Conservation (phyloP, 2,797 vertebrate genomes). For the Tadarida brasiliensis region DNA sequence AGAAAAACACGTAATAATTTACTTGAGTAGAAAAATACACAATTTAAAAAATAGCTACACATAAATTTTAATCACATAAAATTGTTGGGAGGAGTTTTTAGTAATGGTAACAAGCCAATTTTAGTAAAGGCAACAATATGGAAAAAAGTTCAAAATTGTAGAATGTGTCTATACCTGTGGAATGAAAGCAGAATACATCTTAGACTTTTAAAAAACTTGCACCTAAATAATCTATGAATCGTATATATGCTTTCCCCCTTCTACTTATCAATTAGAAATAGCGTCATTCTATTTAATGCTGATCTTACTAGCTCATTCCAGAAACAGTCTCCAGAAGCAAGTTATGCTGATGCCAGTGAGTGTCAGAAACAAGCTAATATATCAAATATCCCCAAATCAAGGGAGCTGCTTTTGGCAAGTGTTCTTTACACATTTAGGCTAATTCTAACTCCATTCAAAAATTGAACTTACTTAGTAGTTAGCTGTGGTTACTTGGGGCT, state of each 20-base stretch:
- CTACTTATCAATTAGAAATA: not conserved
- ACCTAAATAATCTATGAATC: not conserved
- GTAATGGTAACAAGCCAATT: not conserved
- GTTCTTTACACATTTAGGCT: not conserved
- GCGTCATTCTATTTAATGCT: not conserved
- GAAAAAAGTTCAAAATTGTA: constrained; percentile 40
- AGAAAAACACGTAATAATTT: constrained; percentile 49
- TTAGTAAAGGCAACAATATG: constrained; percentile 41
- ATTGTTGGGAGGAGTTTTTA: not conserved
- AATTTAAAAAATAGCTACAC: constrained; percentile 27
- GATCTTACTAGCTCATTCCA: constrained; percentile 9
- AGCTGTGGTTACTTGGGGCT: not conserved
- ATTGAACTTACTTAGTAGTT: not conserved
- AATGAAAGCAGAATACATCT: constrained; percentile 4
- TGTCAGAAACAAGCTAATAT: not conserved
- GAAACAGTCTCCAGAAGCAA: not conserved
- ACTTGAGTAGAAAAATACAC: constrained; percentile 38
- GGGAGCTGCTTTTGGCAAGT: not conserved
- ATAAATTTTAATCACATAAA: not conserved
- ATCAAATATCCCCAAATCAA: not conserved
- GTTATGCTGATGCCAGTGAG: not conserved
- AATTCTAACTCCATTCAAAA: constrained; percentile 30
- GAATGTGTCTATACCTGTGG: not conserved
- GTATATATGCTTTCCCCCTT: not conserved
- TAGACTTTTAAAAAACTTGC: not conserved